A percentile compares a stretch with the other conserved stretches of the same genome.
These are phyloP conservation scores for Bambusicola thoracicus DNA, from an alignment of 2,113 vertebrate species.

Conservation along the genomic window DNA sequence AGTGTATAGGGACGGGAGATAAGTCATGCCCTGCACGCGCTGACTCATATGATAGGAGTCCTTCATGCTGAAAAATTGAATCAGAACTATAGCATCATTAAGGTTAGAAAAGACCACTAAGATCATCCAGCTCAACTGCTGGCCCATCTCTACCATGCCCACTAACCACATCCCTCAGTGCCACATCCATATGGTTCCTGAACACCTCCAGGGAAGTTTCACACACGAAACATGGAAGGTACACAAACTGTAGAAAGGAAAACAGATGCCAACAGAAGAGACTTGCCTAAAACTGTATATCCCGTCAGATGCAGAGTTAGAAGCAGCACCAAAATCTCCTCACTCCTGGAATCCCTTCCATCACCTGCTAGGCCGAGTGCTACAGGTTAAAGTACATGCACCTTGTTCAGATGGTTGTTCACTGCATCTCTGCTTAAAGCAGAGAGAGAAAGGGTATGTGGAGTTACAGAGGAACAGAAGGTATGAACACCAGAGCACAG, in stretches of 20 bases:
- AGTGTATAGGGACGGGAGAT: background rate
- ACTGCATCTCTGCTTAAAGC: background rate
- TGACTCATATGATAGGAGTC: background rate
- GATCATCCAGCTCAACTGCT: too few species aligned
- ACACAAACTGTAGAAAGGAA: background rate
- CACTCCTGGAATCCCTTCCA: background rate
- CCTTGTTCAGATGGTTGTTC: background rate
- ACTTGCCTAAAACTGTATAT: background rate
- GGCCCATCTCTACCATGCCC: too few species aligned
- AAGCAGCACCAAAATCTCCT: background rate
- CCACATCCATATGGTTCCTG: too few species aligned
- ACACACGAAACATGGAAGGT: background rate
- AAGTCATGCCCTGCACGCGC: background rate
- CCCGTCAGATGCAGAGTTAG: background rate
- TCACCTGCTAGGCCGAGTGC: background rate
- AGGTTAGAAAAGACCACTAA: too few species aligned
- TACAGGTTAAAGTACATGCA: background rate
- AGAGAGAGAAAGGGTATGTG: background rate
- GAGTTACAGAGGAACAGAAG: background rate
- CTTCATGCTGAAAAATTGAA: background rate
- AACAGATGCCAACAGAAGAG: background rate
- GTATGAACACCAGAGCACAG: background rate
- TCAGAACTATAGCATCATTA: too few species aligned
- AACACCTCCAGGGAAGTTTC: too few species aligned
- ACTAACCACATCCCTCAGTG: too few species aligned